Percentiles rank a stretch among this genome's conserved stretches.
Conservation (phyloP, 2,888 invertebrate genomes). For the Monochamus alternatus region DNA sequence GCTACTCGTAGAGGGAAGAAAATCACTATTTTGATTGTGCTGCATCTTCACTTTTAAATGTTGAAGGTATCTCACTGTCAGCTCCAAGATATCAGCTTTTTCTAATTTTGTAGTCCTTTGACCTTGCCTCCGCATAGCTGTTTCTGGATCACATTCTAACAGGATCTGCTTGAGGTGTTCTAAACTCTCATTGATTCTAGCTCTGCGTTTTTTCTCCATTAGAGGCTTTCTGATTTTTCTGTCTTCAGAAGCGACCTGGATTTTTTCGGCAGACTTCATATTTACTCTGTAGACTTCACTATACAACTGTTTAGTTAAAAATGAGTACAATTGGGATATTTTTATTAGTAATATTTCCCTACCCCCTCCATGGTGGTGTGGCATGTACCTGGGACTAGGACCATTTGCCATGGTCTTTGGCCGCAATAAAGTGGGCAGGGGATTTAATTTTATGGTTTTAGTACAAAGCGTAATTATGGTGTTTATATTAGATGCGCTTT, state of each 20-base stretch:
- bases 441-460: constrained; percentile 17
- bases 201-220: constrained; percentile 58
- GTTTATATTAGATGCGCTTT: not conserved
- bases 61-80: constrained; percentile 70
- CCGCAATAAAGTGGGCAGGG: constrained; percentile 13
- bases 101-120: constrained; percentile 52
- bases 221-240: constrained; percentile 55
- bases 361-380: constrained; percentile 13
- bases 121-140: constrained; percentile 41
- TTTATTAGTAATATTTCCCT: not conserved
- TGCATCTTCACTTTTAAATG: constrained; percentile 16
- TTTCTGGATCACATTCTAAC: constrained; percentile 52
- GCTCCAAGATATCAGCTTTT: constrained; percentile 58
- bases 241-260: constrained; percentile 36
- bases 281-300: not conserved
- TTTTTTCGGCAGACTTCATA: not conserved
- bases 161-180: constrained; percentile 53
- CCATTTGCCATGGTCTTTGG: constrained; percentile 18
- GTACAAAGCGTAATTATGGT: constrained; percentile 5
- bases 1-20: not conserved
- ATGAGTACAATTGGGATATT: not conserved
- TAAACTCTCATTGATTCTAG: constrained; percentile 57
- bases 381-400: not conserved
- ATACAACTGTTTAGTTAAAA: not conserved
- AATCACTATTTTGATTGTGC: not conserved